Conservation (phyloP, 2,797 vertebrate genomes). For the Myotis findleyi region DNA sequence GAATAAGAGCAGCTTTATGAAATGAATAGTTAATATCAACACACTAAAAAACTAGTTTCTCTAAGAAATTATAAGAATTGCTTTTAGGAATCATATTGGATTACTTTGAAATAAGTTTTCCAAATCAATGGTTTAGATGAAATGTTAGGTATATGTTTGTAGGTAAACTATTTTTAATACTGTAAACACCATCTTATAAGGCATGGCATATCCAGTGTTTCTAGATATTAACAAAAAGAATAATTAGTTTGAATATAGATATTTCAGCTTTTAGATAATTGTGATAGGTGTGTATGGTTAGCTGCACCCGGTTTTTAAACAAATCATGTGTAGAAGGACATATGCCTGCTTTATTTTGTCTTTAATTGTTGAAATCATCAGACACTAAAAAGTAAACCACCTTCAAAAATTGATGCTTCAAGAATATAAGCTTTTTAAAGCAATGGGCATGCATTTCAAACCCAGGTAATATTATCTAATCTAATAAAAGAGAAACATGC, state of each 20-base stretch:
- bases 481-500: too few relatives aligned
- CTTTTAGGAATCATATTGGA: neutral
- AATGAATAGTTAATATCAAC: neutral
- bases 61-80: neutral
- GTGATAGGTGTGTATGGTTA: neutral
- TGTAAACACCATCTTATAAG: neutral
- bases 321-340: neutral
- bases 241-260: slow-evolving; percentile 8
- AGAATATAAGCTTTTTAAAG: slow-evolving; percentile 27
- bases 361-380: slow-evolving; percentile 36
- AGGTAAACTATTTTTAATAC: slow-evolving; percentile 1
- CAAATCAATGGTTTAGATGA: slow-evolving; percentile 13
- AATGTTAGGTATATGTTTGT: neutral
- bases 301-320: slow-evolving; percentile 8
- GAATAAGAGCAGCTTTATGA: neutral
- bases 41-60: neutral
- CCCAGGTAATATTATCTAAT: neutral
- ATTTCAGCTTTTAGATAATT: neutral
- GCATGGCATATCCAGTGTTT: neutral
- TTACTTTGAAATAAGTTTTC: neutral
- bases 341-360: neutral
- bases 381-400: neutral
- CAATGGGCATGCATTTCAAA: neutral
- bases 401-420: slow-evolving; percentile 31
- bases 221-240: neutral